These are phyloP conservation scores for Sthenelais limicola DNA, from an alignment of 2,888 invertebrate species.

Conservation along the genomic window DNA sequence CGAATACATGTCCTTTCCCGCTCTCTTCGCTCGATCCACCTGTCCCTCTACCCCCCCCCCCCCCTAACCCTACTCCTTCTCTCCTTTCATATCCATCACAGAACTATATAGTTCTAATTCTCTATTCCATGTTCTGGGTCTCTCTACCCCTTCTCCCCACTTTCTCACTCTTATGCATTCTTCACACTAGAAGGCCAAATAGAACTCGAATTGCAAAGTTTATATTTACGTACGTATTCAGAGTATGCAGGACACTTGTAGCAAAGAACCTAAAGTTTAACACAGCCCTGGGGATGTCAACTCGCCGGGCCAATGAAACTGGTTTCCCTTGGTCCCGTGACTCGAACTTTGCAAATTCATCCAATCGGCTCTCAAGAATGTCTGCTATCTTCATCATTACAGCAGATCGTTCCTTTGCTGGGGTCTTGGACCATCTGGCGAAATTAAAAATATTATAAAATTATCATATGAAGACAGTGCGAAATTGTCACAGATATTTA, in stretches of 20 bases:
- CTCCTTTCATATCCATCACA: too few species aligned
- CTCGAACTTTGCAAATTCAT: constrained; percentile 74
- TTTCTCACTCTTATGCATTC: not conserved
- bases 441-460: not conserved
- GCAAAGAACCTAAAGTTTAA: constrained; percentile 76
- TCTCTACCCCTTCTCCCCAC: not conserved
- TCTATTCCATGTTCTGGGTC: too few species aligned
- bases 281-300: constrained; percentile 76
- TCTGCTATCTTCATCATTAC: constrained; percentile 74
- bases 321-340: constrained; percentile 77
- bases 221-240: constrained; percentile 66
- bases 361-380: constrained; percentile 73
- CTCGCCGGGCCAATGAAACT: constrained; percentile 71
- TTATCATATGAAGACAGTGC: too few species aligned
- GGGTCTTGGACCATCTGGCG: constrained; percentile 74
- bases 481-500: too few species aligned
- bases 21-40: not conserved
- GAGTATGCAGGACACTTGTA: constrained; percentile 68
- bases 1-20: not conserved
- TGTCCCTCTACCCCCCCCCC: too few species aligned
- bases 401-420: constrained; percentile 70
- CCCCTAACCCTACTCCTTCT: constrained; percentile 1
- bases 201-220: not conserved
- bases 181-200: not conserved
- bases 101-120: too few species aligned